Conservation (phyloP, 2,113 vertebrate genomes). For the Xiphophorus couchianus region DNA sequence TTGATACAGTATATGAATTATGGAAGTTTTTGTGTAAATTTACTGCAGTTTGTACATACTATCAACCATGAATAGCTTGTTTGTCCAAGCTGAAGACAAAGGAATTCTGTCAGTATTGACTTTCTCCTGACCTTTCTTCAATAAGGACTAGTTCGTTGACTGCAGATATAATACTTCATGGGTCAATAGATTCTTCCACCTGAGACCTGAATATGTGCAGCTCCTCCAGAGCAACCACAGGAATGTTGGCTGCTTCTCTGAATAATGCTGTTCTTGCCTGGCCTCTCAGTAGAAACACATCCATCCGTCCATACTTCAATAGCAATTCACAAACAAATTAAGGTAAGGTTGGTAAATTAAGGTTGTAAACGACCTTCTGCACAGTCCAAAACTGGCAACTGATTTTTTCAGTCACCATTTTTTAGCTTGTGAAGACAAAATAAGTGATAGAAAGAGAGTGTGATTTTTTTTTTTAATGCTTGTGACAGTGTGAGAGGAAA, state of each 20-base stretch:
- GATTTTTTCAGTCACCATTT: constrained; percentile 9
- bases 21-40: background rate
- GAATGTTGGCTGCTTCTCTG: background rate
- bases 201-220: no score
- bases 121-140: background rate
- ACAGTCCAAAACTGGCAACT: no score
- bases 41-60: background rate
- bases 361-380: no score
- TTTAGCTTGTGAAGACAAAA: constrained; percentile 9
- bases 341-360: no score
- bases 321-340: no score
- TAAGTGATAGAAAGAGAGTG: background rate
- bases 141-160: background rate
- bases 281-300: background rate
- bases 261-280: background rate
- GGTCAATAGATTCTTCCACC: no score
- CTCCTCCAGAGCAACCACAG: background rate
- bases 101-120: background rate
- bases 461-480: constrained; percentile 2
- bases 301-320: no score
- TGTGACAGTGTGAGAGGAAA: constrained; percentile 36
- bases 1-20: background rate
- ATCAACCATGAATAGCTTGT: no score
- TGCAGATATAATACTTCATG: no score
- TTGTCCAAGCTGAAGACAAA: background rate